These are phyloP conservation scores for Bombus sylvicola DNA, from an alignment of 1,140 invertebrate species.

Conservation along the genomic window DNA sequence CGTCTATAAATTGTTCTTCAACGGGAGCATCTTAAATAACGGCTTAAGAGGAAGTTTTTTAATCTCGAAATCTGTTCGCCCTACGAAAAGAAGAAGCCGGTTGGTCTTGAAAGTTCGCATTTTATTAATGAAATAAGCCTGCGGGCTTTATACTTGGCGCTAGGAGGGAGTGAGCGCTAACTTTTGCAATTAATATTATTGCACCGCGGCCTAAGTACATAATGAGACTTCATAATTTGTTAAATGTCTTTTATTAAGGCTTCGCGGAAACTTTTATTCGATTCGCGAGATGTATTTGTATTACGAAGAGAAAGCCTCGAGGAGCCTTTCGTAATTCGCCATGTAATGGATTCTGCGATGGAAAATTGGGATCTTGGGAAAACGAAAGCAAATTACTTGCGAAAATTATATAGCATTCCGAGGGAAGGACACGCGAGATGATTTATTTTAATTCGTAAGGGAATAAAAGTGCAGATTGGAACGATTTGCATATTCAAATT, in stretches of 20 bases:
- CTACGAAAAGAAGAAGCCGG: conserved; percentile 1
- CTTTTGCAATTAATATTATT: conserved; percentile 48
- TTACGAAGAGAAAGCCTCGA: neutral
- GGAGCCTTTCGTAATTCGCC: neutral
- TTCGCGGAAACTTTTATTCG: conserved; percentile 21
- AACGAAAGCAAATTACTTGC: neutral
- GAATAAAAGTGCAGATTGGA: neutral
- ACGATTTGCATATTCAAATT: conserved; percentile 13
- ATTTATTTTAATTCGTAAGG: neutral
- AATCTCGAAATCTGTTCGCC: conserved; percentile 24
- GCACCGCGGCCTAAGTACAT: conserved; percentile 6
- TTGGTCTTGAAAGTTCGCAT: neutral
- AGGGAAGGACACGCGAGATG: neutral
- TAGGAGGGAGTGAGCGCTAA: neutral
- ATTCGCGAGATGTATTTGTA: conserved; percentile 15
- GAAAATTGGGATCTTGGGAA: neutral
- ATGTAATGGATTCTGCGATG: conserved; percentile 16
- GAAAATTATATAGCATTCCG: neutral
- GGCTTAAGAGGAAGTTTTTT: conserved; percentile 41
- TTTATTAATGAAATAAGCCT: conserved; percentile 49
- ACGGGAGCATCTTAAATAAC: neutral
- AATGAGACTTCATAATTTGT: conserved; percentile 34
- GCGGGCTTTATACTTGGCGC: conserved; percentile 1
- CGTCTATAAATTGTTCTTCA: conserved; percentile 22
- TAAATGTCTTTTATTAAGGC: conserved; percentile 28